Conservation (phyloP, 2,888 invertebrate genomes). For the Lucinisca nassula region DNA sequence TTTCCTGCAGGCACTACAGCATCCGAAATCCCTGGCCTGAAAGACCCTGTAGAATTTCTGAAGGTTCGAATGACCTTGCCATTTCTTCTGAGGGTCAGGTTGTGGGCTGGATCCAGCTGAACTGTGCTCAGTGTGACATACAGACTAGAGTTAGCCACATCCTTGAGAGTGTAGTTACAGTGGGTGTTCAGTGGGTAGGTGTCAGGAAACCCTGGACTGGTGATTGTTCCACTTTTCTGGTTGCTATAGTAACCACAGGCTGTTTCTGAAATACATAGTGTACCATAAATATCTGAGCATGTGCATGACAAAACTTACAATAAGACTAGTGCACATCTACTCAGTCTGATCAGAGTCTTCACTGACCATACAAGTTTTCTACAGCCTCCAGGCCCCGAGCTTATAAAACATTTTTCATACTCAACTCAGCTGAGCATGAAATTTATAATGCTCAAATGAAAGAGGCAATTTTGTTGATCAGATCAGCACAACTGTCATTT, state of each 20-base stretch:
- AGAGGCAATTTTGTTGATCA: too few species aligned
- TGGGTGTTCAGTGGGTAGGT: constrained; percentile 90
- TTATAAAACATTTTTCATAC: too few species aligned
- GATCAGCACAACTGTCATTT: too few species aligned
- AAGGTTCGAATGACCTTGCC: neutral
- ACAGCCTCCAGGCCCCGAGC: too few species aligned
- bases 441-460: too few species aligned
- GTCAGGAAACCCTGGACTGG: constrained; percentile 91
- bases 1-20: neutral
- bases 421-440: too few species aligned
- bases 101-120: constrained; percentile 37
- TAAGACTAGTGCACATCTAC: too few species aligned
- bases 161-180: constrained; percentile 92
- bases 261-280: constrained; percentile 6
- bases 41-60: neutral
- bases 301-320: too few species aligned
- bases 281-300: too few species aligned
- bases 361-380: too few species aligned
- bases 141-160: constrained; percentile 38
- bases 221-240: constrained; percentile 87
- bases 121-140: constrained; percentile 48
- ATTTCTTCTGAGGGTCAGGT: neutral
- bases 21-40: neutral
- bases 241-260: constrained; percentile 21
- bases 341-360: too few species aligned